These are phyloP conservation scores for Eumerus sabulonum DNA, from an alignment of 2,888 invertebrate genomes.

Conservation along the genomic window DNA sequence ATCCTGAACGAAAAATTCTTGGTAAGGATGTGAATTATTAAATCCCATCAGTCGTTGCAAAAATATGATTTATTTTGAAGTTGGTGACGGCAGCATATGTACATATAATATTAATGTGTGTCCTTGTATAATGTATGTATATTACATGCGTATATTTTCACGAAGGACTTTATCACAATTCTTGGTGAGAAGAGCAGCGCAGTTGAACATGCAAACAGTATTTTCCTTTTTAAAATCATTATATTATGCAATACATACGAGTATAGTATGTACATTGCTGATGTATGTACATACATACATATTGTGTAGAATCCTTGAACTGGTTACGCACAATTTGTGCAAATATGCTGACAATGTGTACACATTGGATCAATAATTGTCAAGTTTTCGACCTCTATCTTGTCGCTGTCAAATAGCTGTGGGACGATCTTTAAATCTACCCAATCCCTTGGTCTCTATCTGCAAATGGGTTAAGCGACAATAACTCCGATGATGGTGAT, in stretches of 20 bases:
- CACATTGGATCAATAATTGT: slow-evolving; percentile 24
- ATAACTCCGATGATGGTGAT: too few relatives aligned
- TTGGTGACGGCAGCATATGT: too few relatives aligned
- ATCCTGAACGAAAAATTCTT: too few relatives aligned
- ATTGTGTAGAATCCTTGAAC: slow-evolving; percentile 18
- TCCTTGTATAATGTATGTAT: too few relatives aligned
- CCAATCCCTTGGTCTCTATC: background rate
- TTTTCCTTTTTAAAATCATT: slow-evolving; percentile 5
- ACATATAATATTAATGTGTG: too few relatives aligned
- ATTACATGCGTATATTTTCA: slow-evolving; percentile 30
- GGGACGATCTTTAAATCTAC: background rate
- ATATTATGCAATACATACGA: too few relatives aligned
- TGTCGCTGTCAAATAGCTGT: background rate
- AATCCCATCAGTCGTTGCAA: slow-evolving; percentile 44
- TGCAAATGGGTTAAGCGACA: too few relatives aligned
- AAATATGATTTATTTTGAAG: slow-evolving; percentile 11
- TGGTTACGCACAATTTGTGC: slow-evolving; percentile 21
- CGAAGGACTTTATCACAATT: slow-evolving; percentile 38
- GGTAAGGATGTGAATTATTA: slow-evolving; percentile 53
- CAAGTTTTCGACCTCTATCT: slow-evolving; percentile 9
- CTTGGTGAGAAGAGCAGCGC: background rate
- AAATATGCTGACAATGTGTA: slow-evolving; percentile 1
- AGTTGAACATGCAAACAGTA: background rate
- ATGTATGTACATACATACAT: too few relatives aligned
- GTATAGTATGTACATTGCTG: slow-evolving; percentile 1